Evolutionary conservation across 1,140 invertebrate genomes (phyloP).

Genomic region (Drosophila nebulosa): DNA sequence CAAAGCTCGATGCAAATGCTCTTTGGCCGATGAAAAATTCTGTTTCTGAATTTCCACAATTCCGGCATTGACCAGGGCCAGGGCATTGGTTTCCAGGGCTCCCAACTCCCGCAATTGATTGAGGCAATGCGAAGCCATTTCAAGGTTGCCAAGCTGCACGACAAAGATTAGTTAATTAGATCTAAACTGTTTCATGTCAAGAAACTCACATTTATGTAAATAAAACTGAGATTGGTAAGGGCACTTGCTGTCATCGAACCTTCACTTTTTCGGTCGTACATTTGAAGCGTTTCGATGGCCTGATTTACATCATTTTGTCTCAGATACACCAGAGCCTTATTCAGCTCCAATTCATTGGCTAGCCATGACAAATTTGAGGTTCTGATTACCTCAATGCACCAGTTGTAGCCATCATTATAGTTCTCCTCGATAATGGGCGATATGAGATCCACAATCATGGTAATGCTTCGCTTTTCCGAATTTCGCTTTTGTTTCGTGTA

Average conservation of each 20-base stretch:
- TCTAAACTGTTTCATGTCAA: background rate
- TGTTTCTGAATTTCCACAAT: constrained; percentile 89
- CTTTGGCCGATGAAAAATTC: constrained; percentile 88
- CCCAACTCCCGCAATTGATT: constrained; percentile 88
- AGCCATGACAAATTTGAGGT: constrained; percentile 88
- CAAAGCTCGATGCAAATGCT: constrained; percentile 89
- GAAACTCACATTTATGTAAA: constrained; percentile 91
- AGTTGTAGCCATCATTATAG: constrained; percentile 88
- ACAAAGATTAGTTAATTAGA: background rate
- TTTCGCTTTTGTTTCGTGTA: constrained; percentile 88
- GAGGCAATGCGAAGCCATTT: constrained; percentile 91
- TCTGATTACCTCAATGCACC: constrained; percentile 91
- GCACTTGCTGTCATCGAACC: constrained; percentile 92
- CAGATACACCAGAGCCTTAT: constrained; percentile 94
- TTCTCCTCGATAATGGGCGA: constrained; percentile 91
- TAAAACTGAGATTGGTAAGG: constrained; percentile 94
- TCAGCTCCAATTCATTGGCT: constrained; percentile 95
- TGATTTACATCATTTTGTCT: constrained; percentile 91
- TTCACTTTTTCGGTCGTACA: constrained; percentile 93
- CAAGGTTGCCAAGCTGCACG: constrained; percentile 89
- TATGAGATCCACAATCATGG: constrained; percentile 95
- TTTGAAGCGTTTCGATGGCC: constrained; percentile 93
- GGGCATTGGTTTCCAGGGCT: constrained; percentile 88
- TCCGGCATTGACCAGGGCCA: constrained; percentile 94
- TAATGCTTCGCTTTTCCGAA: constrained; percentile 92